Conservation (phyloP, 30 jellyfish, hydroid and myxozoan genomes). For the Mastigias papua region DNA sequence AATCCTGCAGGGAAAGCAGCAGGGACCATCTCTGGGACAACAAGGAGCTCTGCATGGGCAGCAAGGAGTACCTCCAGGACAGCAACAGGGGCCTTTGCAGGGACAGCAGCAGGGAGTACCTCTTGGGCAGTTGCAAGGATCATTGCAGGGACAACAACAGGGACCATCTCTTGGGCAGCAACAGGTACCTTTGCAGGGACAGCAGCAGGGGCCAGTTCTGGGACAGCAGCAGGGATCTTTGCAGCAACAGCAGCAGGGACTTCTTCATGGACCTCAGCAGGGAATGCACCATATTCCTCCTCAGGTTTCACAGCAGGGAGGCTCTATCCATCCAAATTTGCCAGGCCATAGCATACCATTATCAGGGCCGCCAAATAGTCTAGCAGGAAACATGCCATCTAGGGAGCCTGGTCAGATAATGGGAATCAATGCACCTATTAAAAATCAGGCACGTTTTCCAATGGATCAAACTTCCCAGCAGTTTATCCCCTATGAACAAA, state of each 20-base stretch:
- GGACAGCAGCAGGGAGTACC: not conserved
- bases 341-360: constrained; percentile 12
- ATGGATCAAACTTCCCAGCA: constrained; percentile 14
- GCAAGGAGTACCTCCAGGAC: not conserved
- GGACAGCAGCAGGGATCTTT: not conserved
- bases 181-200: constrained; percentile 2
- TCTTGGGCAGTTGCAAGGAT: not conserved
- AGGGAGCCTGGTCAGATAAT: constrained; percentile 4
- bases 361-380: not conserved
- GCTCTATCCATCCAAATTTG: constrained; percentile 4
- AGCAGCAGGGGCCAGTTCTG: not conserved
- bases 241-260: not conserved
- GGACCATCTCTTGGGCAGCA: not conserved
- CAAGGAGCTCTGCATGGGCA: constrained; percentile 19
- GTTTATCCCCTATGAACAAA: constrained; percentile 5
- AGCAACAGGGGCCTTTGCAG: not conserved
- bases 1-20: not conserved
- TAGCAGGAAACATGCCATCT: constrained; percentile 18
- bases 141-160: not conserved
- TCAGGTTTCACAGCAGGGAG: constrained; percentile 22
- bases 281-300: constrained; percentile 7
- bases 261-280: not conserved
- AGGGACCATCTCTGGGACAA: constrained; percentile 30
- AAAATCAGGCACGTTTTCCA: not conserved
- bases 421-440: constrained; percentile 2